Percentiles rank a stretch among this genome's conserved stretches.
Evolutionary conservation across 2,888 invertebrate species (phyloP).

Genomic region (Scaptomyza polygonia): DNA sequence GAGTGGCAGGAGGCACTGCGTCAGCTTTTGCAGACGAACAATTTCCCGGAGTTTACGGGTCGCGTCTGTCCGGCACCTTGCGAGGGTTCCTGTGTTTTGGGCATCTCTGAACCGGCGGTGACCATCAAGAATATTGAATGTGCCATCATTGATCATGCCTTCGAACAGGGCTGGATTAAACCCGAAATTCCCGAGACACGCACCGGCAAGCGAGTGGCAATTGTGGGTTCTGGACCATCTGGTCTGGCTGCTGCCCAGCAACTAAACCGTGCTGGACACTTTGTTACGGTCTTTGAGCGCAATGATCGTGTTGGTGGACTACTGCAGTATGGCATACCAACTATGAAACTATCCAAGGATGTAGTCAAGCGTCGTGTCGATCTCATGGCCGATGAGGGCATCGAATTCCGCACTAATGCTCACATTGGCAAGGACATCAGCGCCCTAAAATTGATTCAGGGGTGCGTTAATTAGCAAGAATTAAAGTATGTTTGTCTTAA

Average conservation of each 20-base stretch:
- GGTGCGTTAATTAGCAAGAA: constrained; percentile 83
- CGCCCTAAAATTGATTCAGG: constrained; percentile 88
- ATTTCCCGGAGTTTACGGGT: constrained; percentile 99
- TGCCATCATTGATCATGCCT: constrained; percentile 99
- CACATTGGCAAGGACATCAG: constrained; percentile 96
- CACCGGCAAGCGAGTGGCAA: constrained; percentile 92
- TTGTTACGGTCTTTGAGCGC: constrained; percentile 98
- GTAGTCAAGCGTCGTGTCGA: constrained; percentile 95
- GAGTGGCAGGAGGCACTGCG: constrained; percentile 97
- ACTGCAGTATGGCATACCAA: constrained; percentile 98
- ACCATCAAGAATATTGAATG: constrained; percentile 99
- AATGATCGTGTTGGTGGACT: constrained; percentile 98
- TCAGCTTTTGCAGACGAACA: constrained; percentile 98
- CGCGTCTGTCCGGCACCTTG: constrained; percentile 98
- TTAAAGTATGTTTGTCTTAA: background rate
- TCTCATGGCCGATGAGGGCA: constrained; percentile 94
- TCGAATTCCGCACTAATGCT: constrained; percentile 93
- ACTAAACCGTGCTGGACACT: constrained; percentile 96
- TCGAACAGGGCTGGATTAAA: constrained; percentile 96
- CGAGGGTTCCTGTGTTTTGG: constrained; percentile 98
- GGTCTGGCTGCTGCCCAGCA: constrained; percentile 98
- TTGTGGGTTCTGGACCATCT: constrained; percentile 97
- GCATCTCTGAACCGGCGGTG: constrained; percentile 97
- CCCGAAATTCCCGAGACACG: constrained; percentile 91
- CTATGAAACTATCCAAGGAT: constrained; percentile 98